Evolutionary conservation across 2,113 vertebrate species (phyloP).

Genomic region (Carassius carassius): DNA sequence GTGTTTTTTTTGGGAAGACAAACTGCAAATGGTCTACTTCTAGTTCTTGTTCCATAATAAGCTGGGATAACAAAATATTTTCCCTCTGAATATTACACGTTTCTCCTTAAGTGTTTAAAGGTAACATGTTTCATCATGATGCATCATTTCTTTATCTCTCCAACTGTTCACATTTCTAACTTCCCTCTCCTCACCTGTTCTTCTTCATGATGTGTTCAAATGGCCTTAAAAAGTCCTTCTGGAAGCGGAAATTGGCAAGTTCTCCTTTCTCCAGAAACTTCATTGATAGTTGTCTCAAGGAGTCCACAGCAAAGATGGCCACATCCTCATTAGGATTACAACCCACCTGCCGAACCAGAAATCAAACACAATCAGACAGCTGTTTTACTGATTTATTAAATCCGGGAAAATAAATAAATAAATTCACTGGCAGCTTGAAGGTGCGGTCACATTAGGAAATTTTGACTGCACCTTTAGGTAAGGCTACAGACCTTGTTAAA

Average conservation of each 20-base stretch:
- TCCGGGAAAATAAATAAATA: background rate
- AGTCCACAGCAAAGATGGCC: constrained; percentile 97
- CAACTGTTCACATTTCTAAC: background rate
- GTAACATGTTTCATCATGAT: background rate
- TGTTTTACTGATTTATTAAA: background rate
- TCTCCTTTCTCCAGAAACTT: constrained; percentile 98
- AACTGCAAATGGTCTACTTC: background rate
- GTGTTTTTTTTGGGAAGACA: background rate
- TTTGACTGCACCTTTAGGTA: background rate
- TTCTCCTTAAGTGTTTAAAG: background rate
- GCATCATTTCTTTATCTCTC: background rate
- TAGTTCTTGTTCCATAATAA: background rate
- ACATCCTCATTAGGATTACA: constrained; percentile 99
- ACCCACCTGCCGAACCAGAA: constrained; percentile 80
- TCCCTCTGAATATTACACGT: background rate
- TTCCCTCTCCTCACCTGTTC: constrained; percentile 81
- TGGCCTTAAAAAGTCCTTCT: constrained; percentile 96
- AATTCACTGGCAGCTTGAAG: background rate
- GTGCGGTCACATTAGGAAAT: background rate
- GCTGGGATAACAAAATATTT: background rate
- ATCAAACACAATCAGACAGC: background rate
- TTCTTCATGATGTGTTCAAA: constrained; percentile 99
- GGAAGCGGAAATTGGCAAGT: constrained; percentile 97
- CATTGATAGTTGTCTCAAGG: constrained; percentile 95
- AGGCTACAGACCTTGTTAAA: constrained; percentile 89